Evolutionary conservation across 53 echinoderm and acorn worm species (phyloP).

Genomic region (Echinarachnius parma): DNA sequence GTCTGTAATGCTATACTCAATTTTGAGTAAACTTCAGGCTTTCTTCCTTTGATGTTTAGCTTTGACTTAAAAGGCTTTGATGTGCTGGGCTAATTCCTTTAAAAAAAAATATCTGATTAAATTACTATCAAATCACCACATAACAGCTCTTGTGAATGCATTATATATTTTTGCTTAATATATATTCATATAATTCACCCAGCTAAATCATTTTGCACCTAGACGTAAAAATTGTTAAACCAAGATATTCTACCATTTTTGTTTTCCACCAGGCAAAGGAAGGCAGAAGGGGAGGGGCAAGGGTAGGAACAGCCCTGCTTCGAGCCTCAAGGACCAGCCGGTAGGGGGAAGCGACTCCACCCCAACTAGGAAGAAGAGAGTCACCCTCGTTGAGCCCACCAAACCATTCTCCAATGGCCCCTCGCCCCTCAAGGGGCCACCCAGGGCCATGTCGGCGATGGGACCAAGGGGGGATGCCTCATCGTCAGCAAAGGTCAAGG

Average conservation of each 20-base stretch:
- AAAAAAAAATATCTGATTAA: neutral
- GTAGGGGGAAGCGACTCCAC: neutral
- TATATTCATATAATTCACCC: too few species aligned
- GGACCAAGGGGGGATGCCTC: slow-evolving; percentile 16
- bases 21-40: too few species aligned
- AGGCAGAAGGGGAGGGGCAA: slow-evolving; percentile 43
- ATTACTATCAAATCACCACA: too few species aligned
- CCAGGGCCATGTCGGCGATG: neutral
- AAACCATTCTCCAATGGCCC: neutral
- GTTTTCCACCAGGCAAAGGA: slow-evolving; percentile 45
- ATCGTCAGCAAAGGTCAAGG: slow-evolving; percentile 39
- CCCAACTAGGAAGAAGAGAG: slow-evolving; percentile 56
- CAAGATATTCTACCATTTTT: neutral
- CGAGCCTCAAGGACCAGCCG: slow-evolving; percentile 31
- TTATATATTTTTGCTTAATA: too few species aligned
- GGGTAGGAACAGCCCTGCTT: slow-evolving; percentile 9
- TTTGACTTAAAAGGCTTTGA: too few species aligned
- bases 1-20: too few species aligned
- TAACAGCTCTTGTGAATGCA: too few species aligned
- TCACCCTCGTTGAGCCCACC: slow-evolving; percentile 57
- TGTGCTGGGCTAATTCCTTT: neutral
- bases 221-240: neutral
- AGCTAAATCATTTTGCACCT: neutral
- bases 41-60: neutral
- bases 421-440: neutral